Evolutionary conservation across 2,888 invertebrate species (phyloP), one percentile per base, ranked within the genome.

Genomic region (Anarsia innoxiella): DNA sequence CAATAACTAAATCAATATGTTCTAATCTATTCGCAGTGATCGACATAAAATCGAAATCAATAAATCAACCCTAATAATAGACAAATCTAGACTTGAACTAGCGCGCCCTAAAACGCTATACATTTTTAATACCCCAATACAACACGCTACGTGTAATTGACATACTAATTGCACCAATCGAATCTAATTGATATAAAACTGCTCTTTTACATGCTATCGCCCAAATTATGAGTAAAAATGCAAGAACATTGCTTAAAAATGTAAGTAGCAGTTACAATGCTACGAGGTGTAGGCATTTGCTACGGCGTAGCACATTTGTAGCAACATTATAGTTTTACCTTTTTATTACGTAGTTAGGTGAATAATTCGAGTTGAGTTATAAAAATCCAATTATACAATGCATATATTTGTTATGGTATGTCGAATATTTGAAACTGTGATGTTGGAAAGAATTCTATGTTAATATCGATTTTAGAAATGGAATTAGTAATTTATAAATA

Each of bases 31-130:
- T 19, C 19, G 6, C n/a, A 26, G 37, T 32, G 31, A 27, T 28
- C 29, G 37, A 38, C 32, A 38, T 11, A 9, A n/a, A 38, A 33
- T 38, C 33, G 33, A 38, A 33, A 13, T n/a, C n/a, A 16, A 33
- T 25, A 12, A 6, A 9, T 14, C 13, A 8, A 25, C 10, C 14
- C n/a, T n/a, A n/a, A n/a, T n/a, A n/a, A n/a, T n/a, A 31, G 19
- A 31, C n/a, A 10, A 33, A 31, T 31, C 32, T 33, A 33, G 32
- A 23, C 12, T 12, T 11, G 11, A 31, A 19, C 9, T 23, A 9
- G 25, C n/a, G 14, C 14, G 25, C 32, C 27, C 32, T 33, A 25
- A 33, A 32, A 13, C 10, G n/a, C 8, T 14, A 25, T 33, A n/a
- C 10, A 33, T 33, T 14, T 25, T 33, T 33, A 12, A 33, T 31